These are phyloP conservation scores for Salvelinus fontinalis DNA, from an alignment of 2,113 vertebrate species.

Conservation along the genomic window DNA sequence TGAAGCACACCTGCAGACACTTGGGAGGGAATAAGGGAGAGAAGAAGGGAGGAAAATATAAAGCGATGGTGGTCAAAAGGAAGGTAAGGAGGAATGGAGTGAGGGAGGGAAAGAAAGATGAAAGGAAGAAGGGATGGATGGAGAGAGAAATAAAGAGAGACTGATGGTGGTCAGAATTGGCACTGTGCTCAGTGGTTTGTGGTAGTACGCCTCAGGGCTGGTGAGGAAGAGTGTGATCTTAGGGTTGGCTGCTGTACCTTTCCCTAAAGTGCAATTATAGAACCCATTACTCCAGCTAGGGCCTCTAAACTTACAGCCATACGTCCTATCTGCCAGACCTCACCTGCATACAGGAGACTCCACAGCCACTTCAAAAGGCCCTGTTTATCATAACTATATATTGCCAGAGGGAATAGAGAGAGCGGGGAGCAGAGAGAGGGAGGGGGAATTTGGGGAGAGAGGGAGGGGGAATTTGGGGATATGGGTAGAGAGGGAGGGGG, in stretches of 20 bases:
- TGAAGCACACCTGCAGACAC: conserved; percentile 43
- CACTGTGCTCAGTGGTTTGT: conserved; percentile 32
- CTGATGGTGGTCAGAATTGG: conserved; percentile 33
- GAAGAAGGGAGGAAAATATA: conserved; percentile 28
- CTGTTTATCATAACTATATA: conserved; percentile 44
- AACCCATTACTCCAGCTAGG: conserved; percentile 53
- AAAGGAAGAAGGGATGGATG: conserved; percentile 24
- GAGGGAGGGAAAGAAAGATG: conserved; percentile 9
- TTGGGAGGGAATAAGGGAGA: conserved; percentile 17
- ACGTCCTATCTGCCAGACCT: conserved; percentile 40
- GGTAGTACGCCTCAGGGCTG: conserved; percentile 22
- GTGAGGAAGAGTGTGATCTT: conserved; percentile 37
- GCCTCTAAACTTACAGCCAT: conserved; percentile 55
- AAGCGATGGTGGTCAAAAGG: conserved; percentile 9
- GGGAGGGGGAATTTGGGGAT: not conserved
- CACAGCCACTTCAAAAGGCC: conserved; percentile 4
- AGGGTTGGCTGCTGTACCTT: conserved; percentile 23
- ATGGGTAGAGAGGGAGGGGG: not conserved
- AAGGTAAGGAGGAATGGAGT: conserved; percentile 5
- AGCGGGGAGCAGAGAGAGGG: not conserved
- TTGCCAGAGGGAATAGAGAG: conserved; percentile 28
- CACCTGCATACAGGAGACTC: not conserved
- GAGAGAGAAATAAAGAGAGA: not conserved
- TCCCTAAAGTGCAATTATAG: conserved; percentile 73
- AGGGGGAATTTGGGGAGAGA: conserved; percentile 9